Evolutionary conservation across 2,113 vertebrate genomes (phyloP).

Genomic region (Caranx ignobilis): DNA sequence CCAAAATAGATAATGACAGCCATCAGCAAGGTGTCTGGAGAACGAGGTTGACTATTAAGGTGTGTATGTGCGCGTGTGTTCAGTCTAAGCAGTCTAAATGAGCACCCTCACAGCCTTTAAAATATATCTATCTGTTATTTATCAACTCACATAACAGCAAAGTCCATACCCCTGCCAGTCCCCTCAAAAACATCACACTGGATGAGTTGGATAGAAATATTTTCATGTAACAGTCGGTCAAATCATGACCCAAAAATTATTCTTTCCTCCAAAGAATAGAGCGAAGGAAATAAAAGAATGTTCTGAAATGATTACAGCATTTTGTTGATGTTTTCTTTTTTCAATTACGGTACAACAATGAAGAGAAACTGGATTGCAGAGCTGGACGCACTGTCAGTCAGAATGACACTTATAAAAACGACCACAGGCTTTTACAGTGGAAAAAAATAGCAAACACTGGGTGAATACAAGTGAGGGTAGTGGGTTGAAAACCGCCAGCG

Average conservation of each 20-base stretch:
- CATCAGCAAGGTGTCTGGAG: conserved; percentile 30
- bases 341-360: too few species aligned
- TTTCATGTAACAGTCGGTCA: neutral
- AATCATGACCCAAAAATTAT: too few species aligned
- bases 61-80: neutral
- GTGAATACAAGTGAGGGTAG: neutral
- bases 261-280: too few species aligned
- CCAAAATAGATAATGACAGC: conserved; percentile 55
- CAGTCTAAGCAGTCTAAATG: neutral
- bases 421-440: too few species aligned
- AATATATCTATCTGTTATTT: conserved; percentile 15
- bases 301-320: too few species aligned
- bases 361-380: too few species aligned
- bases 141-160: neutral
- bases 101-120: neutral
- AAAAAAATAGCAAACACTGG: too few species aligned
- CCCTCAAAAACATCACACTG: neutral
- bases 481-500: neutral
- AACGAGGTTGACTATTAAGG: neutral
- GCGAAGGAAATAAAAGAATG: neutral
- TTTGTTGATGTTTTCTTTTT: too few species aligned
- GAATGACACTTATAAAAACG: too few species aligned
- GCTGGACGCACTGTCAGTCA: too few species aligned
- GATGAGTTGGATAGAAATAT: neutral
- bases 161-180: neutral